These are phyloP conservation scores for Euglossa dilemma DNA, from an alignment of 1,140 invertebrate genomes.

Conservation along the genomic window DNA sequence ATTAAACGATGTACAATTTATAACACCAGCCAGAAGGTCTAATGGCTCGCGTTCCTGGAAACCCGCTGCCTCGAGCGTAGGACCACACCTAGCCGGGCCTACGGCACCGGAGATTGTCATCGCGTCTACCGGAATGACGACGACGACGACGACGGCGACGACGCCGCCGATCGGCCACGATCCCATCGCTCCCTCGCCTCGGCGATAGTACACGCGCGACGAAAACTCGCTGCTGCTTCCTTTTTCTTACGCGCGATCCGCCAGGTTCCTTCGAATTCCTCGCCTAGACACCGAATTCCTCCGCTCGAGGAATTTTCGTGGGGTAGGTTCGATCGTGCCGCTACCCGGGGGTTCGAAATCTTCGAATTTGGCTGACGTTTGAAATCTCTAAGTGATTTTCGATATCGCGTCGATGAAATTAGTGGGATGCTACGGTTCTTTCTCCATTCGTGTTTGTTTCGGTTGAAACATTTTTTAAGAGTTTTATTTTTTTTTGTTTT, in stretches of 20 bases:
- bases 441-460: too few species aligned
- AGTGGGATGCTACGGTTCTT: too few species aligned
- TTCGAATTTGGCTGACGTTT: too few species aligned
- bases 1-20: conserved; percentile 84
- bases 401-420: too few species aligned
- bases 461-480: too few species aligned
- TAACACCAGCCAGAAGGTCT: conserved; percentile 82
- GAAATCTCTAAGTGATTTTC: too few species aligned
- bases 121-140: conserved; percentile 69
- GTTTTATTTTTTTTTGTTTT: too few species aligned
- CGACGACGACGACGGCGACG: conserved; percentile 17
- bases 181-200: not conserved
- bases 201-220: not conserved
- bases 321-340: too few species aligned
- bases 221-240: not conserved
- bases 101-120: conserved; percentile 71
- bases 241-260: not conserved
- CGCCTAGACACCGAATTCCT: not conserved
- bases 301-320: too few species aligned
- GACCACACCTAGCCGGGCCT: conserved; percentile 80
- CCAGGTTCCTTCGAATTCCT: not conserved
- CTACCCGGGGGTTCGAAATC: too few species aligned
- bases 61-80: conserved; percentile 76
- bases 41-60: conserved; percentile 83
- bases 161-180: conserved; percentile 8